Evolutionary conservation across 2,113 vertebrate genomes (phyloP), one percentile per base, ranked within the genome.

Genomic region (Coreoperca whiteheadi): DNA sequence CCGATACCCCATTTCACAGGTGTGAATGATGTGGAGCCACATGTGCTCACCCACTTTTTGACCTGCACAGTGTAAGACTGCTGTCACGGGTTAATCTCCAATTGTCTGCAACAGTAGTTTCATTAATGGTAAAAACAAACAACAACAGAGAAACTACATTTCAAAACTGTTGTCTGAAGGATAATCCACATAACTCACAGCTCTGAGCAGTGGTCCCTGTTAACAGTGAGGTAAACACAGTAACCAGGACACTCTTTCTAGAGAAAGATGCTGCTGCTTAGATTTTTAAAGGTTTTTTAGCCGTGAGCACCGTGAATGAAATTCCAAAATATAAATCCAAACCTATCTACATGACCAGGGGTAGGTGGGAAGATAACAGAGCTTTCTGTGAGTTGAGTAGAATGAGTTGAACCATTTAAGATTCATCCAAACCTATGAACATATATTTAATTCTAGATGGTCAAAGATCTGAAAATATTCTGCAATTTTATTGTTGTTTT

Each of bases 61-160:
- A n/a, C n/a, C n/a, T n/a, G n/a, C n/a, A n/a, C n/a, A n/a, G n/a
- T n/a, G n/a, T n/a, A n/a, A n/a, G n/a, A n/a, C n/a, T n/a, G n/a
- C n/a, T n/a, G n/a, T n/a, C n/a, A 43, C 41, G 12, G 43, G 41
- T 77, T 65, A 70, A 71, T 65, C 77, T 37, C 51, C 4, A 11
- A 70, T 48, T 54, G 25, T n/a, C 32, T 78, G 23, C 15, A 18
- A 18, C 60, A 57, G n/a, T 6, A 61, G 11, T 56, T 30, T 41
- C 4, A 53, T 18, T 9, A 15, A 11, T 48, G 20, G 54, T 5
- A 34, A 46, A n/a, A n/a, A n/a, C n/a, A n/a, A n/a, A n/a, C n/a
- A n/a, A 80, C 16, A 64, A 59, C 2, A 21, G 15, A 86, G 32
- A 34, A 34, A 3, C 6, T 34, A 34, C 25, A 56, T 63, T 39